Conservation (phyloP, 2,113 vertebrate genomes). For the Phycodurus eques region DNA sequence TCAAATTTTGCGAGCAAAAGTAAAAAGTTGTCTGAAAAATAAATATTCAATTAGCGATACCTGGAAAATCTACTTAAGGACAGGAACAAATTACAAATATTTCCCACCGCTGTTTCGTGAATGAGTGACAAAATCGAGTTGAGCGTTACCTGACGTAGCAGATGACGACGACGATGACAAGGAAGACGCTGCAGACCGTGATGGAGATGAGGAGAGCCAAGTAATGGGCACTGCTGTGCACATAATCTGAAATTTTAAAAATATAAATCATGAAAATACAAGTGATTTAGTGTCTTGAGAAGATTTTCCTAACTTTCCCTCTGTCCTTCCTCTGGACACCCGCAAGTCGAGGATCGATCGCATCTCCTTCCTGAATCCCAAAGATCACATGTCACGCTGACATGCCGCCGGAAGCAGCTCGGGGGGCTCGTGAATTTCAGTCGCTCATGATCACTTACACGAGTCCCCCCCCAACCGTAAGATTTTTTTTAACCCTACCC, state of each 20-base stretch:
- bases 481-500: too few species aligned
- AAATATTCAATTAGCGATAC: too few species aligned
- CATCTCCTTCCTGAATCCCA: conserved; percentile 64
- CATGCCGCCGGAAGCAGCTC: conserved; percentile 60
- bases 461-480: too few species aligned
- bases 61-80: too few species aligned
- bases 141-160: conserved; percentile 86
- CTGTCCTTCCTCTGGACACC: conserved; percentile 28
- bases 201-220: conserved; percentile 86
- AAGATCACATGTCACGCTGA: conserved; percentile 75
- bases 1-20: too few species aligned
- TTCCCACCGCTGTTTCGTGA: not conserved
- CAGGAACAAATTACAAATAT: too few species aligned
- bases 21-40: too few species aligned
- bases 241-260: conserved; percentile 75
- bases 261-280: not conserved
- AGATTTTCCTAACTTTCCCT: conserved; percentile 29
- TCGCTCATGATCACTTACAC: conserved; percentile 1
- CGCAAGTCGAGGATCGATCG: conserved; percentile 65
- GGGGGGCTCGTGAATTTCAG: conserved; percentile 73
- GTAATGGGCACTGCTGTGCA: conserved; percentile 83
- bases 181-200: conserved; percentile 82
- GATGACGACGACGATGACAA: conserved; percentile 82
- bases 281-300: not conserved
- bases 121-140: not conserved